These are phyloP conservation scores for Heteronetta atricapilla DNA, from an alignment of 2,113 vertebrate species.

Conservation along the genomic window DNA sequence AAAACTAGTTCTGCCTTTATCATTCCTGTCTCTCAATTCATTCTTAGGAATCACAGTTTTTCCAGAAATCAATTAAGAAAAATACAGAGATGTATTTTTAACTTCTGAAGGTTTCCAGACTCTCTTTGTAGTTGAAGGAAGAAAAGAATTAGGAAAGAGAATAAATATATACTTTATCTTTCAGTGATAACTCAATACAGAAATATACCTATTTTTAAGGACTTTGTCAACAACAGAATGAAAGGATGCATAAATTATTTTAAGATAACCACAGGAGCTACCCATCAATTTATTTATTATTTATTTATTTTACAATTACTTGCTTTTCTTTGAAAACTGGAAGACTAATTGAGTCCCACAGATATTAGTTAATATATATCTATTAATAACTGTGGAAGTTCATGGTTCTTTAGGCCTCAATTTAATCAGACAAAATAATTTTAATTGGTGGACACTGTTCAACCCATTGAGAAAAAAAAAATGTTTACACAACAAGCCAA, in stretches of 20 bases:
- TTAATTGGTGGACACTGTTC: background rate
- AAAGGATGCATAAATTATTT: background rate
- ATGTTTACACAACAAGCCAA: background rate
- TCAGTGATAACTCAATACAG: background rate
- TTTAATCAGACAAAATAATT: background rate
- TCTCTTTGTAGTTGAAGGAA: background rate
- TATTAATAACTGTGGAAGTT: background rate
- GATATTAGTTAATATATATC: background rate
- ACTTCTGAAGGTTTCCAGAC: conserved; percentile 52
- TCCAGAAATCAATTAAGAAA: conserved; percentile 65
- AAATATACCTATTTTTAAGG: conserved; percentile 16
- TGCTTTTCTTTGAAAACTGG: background rate
- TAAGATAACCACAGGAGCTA: background rate
- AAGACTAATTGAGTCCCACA: conserved; percentile 18
- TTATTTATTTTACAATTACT: background rate
- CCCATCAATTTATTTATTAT: background rate
- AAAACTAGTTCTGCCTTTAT: conserved; percentile 67
- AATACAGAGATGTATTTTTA: conserved; percentile 53
- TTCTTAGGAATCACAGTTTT: conserved; percentile 57
- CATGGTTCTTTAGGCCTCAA: background rate
- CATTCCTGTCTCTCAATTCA: conserved; percentile 60
- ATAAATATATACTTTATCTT: conserved; percentile 25
- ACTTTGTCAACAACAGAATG: background rate
- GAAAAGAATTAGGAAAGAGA: conserved; percentile 40
- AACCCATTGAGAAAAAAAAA: background rate